phyloP scores from a whole-genome alignment of 2,113 vertebrate genomes.

The Cisticola juncidis region DNA sequence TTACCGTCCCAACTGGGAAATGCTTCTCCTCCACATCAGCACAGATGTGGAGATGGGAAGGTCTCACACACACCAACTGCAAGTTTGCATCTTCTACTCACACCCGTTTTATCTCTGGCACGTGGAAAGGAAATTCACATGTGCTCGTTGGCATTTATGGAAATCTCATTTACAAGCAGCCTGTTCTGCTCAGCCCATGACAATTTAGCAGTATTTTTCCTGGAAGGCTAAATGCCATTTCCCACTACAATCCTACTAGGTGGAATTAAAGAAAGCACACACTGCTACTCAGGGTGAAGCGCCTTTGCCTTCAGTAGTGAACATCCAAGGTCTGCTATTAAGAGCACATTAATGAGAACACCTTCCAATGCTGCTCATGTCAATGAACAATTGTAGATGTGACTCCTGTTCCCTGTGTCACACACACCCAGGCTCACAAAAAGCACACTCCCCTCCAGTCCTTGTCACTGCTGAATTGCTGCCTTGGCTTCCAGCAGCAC shows the following conservation, averaged over 20 bases:
- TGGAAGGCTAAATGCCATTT: neutral
- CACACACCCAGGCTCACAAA: neutral
- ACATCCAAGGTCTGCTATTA: neutral
- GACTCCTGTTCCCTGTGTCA: neutral
- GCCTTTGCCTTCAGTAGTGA: neutral
- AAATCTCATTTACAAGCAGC: neutral
- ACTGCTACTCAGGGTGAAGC: neutral
- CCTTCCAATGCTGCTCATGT: neutral
- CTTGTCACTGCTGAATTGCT: neutral
- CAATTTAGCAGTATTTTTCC: neutral
- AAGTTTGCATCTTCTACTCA: neutral
- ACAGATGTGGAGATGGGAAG: neutral
- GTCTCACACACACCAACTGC: neutral
- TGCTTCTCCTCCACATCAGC: neutral
- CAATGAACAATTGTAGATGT: neutral
- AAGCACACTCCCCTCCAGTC: neutral
- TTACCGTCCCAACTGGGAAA: fast-evolving
- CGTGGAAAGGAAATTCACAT: neutral
- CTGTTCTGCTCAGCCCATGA: neutral
- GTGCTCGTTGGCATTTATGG: fast-evolving
- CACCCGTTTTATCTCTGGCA: neutral
- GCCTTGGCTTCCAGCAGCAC: neutral
- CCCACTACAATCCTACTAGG: neutral
- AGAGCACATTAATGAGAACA: neutral
- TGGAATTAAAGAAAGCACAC: neutral